These are phyloP conservation scores for Echinarachnius parma DNA, from an alignment of 53 echinoderm and acorn worm genomes.

Conservation along the genomic window DNA sequence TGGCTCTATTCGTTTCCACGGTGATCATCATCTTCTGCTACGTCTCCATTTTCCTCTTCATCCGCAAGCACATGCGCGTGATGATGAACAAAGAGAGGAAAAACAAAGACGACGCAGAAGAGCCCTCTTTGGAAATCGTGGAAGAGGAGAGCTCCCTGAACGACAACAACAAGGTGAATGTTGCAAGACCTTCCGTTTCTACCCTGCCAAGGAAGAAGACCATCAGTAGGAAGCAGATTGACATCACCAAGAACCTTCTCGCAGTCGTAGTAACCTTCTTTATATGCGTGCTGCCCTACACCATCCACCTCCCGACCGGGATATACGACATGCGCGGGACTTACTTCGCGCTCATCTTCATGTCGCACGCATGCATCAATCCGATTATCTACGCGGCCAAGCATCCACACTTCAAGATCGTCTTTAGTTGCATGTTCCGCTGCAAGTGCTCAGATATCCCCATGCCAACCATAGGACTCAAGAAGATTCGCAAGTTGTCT, in stretches of 20 bases:
- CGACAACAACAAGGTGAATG: neutral
- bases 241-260: conserved; percentile 47
- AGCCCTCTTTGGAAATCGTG: conserved; percentile 4
- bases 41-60: conserved; percentile 26
- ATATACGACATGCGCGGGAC: conserved; percentile 31
- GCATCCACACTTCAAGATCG: conserved; percentile 40
- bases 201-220: neutral
- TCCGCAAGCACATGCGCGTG: conserved; percentile 33
- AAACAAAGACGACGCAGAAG: neutral
- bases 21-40: conserved; percentile 43
- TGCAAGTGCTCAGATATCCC: conserved; percentile 39
- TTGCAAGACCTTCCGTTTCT: neutral
- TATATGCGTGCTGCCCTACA: conserved; percentile 35
- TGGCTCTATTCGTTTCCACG: conserved; percentile 30
- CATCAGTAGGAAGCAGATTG: conserved; percentile 30
- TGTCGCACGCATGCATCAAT: conserved; percentile 34
- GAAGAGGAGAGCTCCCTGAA: conserved; percentile 18
- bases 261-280: conserved; percentile 40
- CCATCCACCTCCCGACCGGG: conserved; percentile 27
- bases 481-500: too few relatives aligned
- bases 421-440: conserved; percentile 37
- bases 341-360: conserved; percentile 25
- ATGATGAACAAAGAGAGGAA: conserved; percentile 15
- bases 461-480: conserved; percentile 20
- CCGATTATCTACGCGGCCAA: conserved; percentile 42